Base-by-base conservation (phyloP, 2,888 invertebrate species). In the Hypomecis punctinalis region DNA sequence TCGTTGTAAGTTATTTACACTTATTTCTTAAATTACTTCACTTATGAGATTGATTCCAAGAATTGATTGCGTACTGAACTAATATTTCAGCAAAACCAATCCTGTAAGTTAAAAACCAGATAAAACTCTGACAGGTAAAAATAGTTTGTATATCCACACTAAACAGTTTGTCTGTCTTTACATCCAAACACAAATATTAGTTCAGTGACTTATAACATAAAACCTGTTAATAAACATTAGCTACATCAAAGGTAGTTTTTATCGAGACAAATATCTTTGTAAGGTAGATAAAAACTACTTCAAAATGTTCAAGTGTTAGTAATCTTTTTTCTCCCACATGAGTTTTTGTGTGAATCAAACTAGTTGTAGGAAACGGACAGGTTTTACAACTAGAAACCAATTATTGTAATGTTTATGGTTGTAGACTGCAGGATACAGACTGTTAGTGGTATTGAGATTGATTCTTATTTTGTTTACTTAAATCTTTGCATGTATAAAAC, bases 341-440 rank as follows among this genome's bases (percentile, higher is more conserved):
- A 43, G 48, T 61, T 62, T 63, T 63, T 63, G 45, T 35, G 6
- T n/a, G n/a, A 36, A 11, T 5, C 10, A 13, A 59, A 63, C 57
- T 45, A 13, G 59, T 63, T 62, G 5, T 52, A 48, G 13, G 46
- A 58, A 42, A 42, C 11, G 7, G 13, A 63, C 63, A 5, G 58
- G 63, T 63, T 58, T 46, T 43, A 46, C 53, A 35, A 33, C 6
- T 37, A 43, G 58, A 58, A 39, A 56, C 45, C 51, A 39, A 39
- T 42, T 56, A 61, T 35, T 47, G 9, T 35, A 42, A 47, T 6
- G 35, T 33, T 53, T 35, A 42, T 7, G 13, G 37, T n/a, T 23
- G 9, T 13, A 39, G 39, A 4, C 6, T 10, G 42, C 11, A 33
- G 37, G 35, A 37, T 49, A 36, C n/a, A 37, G 11, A 36, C 8